phyloP scores from a whole-genome alignment of 2,888 invertebrate genomes.

The Miltochrista miniata region DNA sequence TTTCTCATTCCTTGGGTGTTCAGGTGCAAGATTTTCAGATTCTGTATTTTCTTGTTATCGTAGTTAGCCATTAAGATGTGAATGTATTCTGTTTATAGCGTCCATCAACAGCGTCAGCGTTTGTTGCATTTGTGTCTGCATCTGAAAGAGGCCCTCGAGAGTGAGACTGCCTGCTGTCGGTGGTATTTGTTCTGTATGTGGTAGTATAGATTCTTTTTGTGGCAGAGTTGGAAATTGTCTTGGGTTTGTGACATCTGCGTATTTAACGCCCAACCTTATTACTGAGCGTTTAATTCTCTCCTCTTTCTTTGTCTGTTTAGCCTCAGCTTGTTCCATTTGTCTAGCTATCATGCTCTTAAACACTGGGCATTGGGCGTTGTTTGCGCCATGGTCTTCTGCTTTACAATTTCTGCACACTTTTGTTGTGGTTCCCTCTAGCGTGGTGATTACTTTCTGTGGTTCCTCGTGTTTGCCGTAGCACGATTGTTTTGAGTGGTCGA shows the following conservation, averaged over 20 bases:
- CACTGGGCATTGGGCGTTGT: constrained; percentile 11
- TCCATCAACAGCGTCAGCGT: too few relatives aligned
- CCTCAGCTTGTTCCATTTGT: constrained; percentile 13
- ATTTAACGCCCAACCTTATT: constrained; percentile 8
- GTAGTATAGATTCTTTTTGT: too few relatives aligned
- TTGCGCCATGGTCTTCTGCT: constrained; percentile 12
- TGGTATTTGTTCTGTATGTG: too few relatives aligned
- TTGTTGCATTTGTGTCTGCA: too few relatives aligned
- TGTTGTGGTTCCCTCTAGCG: constrained; percentile 7
- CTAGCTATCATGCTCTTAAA: constrained; percentile 10
- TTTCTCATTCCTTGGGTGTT: too few relatives aligned
- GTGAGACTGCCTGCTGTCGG: too few relatives aligned
- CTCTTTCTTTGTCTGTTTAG: constrained; percentile 7
- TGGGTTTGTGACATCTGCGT: constrained; percentile 11
- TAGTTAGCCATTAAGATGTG: too few relatives aligned
- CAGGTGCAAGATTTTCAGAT: too few relatives aligned
- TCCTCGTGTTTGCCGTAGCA: constrained; percentile 12
- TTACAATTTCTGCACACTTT: constrained; percentile 14
- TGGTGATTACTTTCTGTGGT: constrained; percentile 7
- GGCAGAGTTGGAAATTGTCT: constrained; percentile 9
- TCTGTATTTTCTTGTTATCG: too few relatives aligned
- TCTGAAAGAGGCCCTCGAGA: too few relatives aligned
- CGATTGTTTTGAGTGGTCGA: constrained; percentile 10
- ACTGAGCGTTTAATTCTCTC: constrained; percentile 13
- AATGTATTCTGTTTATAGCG: too few relatives aligned